phyloP scores from a whole-genome alignment of 2,113 vertebrate genomes.

The Anoplopoma fimbria region DNA sequence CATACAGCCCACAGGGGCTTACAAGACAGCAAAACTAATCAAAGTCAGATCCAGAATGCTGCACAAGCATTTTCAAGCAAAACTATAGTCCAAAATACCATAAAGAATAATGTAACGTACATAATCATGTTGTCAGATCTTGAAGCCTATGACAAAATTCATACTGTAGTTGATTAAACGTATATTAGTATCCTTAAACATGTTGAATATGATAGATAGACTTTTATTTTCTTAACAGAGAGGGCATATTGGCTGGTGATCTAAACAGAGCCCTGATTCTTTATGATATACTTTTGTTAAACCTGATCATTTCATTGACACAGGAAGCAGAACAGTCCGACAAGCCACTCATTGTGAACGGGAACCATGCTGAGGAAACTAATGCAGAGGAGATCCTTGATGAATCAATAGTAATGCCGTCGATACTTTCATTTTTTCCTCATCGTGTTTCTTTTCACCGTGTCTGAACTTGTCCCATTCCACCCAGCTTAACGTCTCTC shows the following conservation, averaged over 20 bases:
- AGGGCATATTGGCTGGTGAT: not conserved
- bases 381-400: slow-evolving; percentile 57
- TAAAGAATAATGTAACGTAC: not conserved
- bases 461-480: slow-evolving; percentile 27
- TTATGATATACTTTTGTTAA: slow-evolving; percentile 12
- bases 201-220: not conserved
- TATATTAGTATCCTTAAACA: not conserved
- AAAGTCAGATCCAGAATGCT: not conserved
- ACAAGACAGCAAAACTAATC: slow-evolving; percentile 3
- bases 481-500: not conserved
- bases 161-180: not conserved
- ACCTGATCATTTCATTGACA: slow-evolving; percentile 52
- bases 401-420: slow-evolving; percentile 77
- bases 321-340: slow-evolving; percentile 77
- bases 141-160: not conserved
- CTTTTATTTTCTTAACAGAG: not conserved
- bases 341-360: slow-evolving; percentile 69
- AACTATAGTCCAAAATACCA: not conserved
- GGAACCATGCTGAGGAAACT: slow-evolving; percentile 59
- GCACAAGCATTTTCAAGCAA: not conserved
- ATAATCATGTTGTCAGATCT: not conserved
- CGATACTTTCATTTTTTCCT: not conserved
- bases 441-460: slow-evolving; percentile 10
- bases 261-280: not conserved
- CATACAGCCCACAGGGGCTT: not conserved